These are phyloP conservation scores for Lepisosteus oculatus DNA, from an alignment of 2,113 vertebrate genomes.

Conservation along the genomic window DNA sequence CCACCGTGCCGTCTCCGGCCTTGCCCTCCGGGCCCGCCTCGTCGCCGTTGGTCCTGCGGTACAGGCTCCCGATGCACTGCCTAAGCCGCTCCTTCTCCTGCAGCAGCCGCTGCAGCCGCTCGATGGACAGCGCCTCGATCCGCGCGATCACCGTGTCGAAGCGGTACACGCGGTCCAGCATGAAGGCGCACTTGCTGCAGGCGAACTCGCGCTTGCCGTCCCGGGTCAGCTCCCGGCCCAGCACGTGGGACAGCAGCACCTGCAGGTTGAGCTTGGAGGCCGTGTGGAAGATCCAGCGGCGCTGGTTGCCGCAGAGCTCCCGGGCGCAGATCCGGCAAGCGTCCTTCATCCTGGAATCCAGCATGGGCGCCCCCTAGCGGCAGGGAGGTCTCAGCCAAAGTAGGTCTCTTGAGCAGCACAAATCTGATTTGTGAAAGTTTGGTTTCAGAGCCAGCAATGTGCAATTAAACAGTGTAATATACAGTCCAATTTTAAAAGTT, in stretches of 20 bases:
- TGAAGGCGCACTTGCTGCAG: conserved; percentile 95
- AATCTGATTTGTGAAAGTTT: not conserved
- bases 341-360: conserved; percentile 80
- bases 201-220: conserved; percentile 89
- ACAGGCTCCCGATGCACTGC: conserved; percentile 80
- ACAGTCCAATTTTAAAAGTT: no score
- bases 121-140: conserved; percentile 91
- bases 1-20: conserved; percentile 53
- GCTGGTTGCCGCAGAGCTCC: conserved; percentile 90
- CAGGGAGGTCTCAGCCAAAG: no score
- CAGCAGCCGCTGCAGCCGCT: conserved; percentile 85
- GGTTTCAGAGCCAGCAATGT: not conserved
- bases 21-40: conserved; percentile 34
- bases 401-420: not conserved
- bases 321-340: conserved; percentile 87
- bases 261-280: conserved; percentile 86
- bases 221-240: conserved; percentile 79
- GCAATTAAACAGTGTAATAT: no score
- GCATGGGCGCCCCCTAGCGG: conserved; percentile 34
- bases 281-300: conserved; percentile 96
- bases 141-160: conserved; percentile 93
- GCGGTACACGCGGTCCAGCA: conserved; percentile 93
- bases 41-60: conserved; percentile 74
- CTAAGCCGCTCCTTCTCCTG: conserved; percentile 88
- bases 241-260: conserved; percentile 86